These are phyloP conservation scores for Steinernema khuongi DNA, from an alignment of 1,140 invertebrate species.

Conservation along the genomic window DNA sequence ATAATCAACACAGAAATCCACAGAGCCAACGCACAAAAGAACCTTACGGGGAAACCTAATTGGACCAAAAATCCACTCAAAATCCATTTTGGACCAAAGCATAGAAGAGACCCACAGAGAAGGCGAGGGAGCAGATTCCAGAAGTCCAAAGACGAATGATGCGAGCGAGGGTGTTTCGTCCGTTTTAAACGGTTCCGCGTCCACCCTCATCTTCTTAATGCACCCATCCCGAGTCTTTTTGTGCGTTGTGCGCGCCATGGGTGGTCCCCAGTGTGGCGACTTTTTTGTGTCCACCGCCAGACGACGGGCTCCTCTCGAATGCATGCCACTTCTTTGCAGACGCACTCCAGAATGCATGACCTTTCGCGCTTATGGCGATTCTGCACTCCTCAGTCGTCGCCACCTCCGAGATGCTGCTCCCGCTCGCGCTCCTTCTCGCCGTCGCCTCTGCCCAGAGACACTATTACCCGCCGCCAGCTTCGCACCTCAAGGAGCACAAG, in stretches of 20 bases:
- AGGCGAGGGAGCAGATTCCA: no score
- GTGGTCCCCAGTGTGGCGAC: neutral
- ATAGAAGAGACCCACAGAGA: no score
- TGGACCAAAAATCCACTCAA: no score
- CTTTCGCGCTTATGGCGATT: no score
- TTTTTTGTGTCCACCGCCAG: neutral
- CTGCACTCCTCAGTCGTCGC: neutral
- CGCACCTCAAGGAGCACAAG: neutral
- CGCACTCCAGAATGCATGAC: conserved; percentile 5
- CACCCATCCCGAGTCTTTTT: neutral
- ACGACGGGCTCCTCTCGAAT: neutral
- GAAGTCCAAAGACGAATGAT: no score
- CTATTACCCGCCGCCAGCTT: conserved; percentile 16
- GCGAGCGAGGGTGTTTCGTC: neutral
- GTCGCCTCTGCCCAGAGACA: neutral
- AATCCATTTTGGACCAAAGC: no score
- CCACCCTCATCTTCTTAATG: neutral
- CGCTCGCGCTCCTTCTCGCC: neutral
- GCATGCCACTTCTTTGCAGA: neutral
- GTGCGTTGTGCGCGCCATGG: neutral
- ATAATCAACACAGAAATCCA: no score
- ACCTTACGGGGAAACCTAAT: no score
- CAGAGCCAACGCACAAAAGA: no score
- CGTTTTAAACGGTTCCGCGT: neutral
- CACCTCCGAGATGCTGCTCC: neutral